Percentiles rank a stretch among this genome's conserved stretches.
Conservation (phyloP, 2,797 vertebrate species). For the Melopsittacus undulatus region DNA sequence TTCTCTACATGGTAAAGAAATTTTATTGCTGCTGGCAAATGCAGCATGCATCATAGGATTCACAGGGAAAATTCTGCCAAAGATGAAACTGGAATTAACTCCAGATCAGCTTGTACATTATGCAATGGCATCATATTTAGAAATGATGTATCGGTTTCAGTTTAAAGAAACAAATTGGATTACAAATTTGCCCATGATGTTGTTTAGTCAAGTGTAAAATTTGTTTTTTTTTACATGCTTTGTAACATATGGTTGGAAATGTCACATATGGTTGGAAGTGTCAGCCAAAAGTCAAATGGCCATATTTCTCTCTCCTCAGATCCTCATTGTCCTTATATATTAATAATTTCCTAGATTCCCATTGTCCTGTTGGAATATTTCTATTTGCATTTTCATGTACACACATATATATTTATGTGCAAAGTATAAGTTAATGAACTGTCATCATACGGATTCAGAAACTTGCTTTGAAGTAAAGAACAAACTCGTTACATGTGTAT, state of each 20-base stretch:
- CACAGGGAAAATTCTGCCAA: background rate
- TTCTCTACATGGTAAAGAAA: background rate
- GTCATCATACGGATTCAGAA: background rate
- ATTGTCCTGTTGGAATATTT: background rate
- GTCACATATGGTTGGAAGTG: constrained; percentile 19
- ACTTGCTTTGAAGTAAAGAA: background rate
- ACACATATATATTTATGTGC: background rate
- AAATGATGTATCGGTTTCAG: background rate
- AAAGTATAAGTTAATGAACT: background rate
- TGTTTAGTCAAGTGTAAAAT: constrained; percentile 47
- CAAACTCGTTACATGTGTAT: background rate
- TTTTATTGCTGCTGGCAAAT: background rate
- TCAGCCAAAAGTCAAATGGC: constrained; percentile 63
- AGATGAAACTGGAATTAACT: background rate
- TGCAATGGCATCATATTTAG: background rate
- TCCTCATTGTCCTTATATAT: background rate
- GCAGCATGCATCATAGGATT: background rate
- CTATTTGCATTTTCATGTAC: background rate
- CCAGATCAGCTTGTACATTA: background rate
- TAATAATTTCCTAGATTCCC: background rate
- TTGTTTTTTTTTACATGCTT: constrained; percentile 35
- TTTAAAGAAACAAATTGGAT: constrained; percentile 7
- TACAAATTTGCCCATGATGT: constrained; percentile 38
- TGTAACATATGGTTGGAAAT: constrained; percentile 24
- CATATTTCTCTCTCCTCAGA: background rate